These are phyloP conservation scores for Adelphocoris suturalis DNA, from an alignment of 2,888 invertebrate species.

Conservation along the genomic window DNA sequence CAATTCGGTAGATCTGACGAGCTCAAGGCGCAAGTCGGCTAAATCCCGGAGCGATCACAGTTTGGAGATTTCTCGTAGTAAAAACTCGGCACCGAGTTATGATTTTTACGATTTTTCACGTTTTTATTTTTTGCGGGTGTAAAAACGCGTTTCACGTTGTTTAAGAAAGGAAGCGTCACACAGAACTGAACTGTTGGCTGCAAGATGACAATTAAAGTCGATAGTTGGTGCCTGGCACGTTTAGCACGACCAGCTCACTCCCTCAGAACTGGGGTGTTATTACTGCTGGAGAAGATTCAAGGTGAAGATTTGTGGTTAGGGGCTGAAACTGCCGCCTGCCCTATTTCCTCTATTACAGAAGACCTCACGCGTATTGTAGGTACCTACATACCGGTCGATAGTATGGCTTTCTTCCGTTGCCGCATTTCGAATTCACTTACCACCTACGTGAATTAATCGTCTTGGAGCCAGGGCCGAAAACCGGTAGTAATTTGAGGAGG, in stretches of 20 bases:
- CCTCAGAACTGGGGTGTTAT: not conserved
- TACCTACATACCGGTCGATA: not conserved
- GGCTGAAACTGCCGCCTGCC: not conserved
- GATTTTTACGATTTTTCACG: not conserved
- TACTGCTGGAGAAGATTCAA: not conserved
- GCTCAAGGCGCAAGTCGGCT: not conserved
- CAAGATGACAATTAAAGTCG: constrained; percentile 30
- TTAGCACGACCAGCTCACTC: not conserved
- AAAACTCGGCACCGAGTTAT: too few relatives aligned
- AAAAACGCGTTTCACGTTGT: not conserved
- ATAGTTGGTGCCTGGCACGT: constrained; percentile 14
- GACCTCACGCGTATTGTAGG: too few relatives aligned
- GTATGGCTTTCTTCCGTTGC: not conserved
- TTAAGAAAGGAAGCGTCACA: not conserved
- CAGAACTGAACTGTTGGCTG: constrained; percentile 11
- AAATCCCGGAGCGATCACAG: too few relatives aligned
- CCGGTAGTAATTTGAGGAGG: too few relatives aligned
- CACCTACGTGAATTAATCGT: too few relatives aligned
- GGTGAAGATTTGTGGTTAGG: not conserved
- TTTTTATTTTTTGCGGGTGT: not conserved
- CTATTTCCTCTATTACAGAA: not conserved
- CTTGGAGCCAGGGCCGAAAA: too few relatives aligned
- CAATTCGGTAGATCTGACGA: not conserved
- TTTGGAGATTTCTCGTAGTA: too few relatives aligned
- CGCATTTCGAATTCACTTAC: too few relatives aligned